phyloP scores from a whole-genome alignment of 2,113 vertebrate genomes.

The Spea bombifrons region DNA sequence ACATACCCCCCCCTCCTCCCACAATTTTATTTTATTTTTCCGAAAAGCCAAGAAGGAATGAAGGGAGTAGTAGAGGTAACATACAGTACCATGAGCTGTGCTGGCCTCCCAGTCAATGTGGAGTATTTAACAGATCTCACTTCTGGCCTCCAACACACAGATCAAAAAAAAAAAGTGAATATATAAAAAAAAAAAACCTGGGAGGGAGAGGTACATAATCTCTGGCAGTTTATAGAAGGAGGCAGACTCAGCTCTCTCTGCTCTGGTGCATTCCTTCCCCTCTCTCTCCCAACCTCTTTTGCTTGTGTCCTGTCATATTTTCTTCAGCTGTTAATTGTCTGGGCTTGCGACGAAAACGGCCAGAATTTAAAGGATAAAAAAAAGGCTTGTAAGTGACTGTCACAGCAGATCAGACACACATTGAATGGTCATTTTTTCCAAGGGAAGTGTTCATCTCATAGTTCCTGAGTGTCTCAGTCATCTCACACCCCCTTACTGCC shows the following conservation, averaged over 20 bases:
- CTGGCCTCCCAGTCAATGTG: conserved; percentile 73
- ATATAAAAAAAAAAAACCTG: conserved; percentile 37
- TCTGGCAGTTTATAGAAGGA: conserved; percentile 62
- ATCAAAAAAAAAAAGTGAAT: conserved; percentile 43
- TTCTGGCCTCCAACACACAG: conserved; percentile 69
- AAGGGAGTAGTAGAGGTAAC: conserved; percentile 92
- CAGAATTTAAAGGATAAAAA: conserved; percentile 67
- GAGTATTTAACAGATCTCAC: conserved; percentile 72
- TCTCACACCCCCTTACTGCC: conserved; percentile 54
- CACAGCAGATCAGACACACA: conserved; percentile 76
- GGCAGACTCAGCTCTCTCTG: conserved; percentile 62
- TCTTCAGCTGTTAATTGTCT: conserved; percentile 85
- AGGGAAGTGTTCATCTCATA: conserved; percentile 75
- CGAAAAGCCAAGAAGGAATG: conserved; percentile 76
- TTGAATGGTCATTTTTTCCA: conserved; percentile 72
- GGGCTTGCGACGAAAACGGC: conserved; percentile 70
- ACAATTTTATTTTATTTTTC: conserved; percentile 19
- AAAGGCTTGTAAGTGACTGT: conserved; percentile 91
- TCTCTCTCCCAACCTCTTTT: conserved; percentile 67
- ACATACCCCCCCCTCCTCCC: conserved; percentile 31
- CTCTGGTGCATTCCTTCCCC: conserved; percentile 65
- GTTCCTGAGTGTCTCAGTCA: conserved; percentile 66
- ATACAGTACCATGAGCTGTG: conserved; percentile 92
- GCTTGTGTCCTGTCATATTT: conserved; percentile 83
- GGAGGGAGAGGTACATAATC: conserved; percentile 40